Percentiles rank a stretch among this genome's conserved stretches.
These are phyloP conservation scores for Meriones psammophilus DNA, from an alignment of 2,797 vertebrate genomes.

Conservation along the genomic window DNA sequence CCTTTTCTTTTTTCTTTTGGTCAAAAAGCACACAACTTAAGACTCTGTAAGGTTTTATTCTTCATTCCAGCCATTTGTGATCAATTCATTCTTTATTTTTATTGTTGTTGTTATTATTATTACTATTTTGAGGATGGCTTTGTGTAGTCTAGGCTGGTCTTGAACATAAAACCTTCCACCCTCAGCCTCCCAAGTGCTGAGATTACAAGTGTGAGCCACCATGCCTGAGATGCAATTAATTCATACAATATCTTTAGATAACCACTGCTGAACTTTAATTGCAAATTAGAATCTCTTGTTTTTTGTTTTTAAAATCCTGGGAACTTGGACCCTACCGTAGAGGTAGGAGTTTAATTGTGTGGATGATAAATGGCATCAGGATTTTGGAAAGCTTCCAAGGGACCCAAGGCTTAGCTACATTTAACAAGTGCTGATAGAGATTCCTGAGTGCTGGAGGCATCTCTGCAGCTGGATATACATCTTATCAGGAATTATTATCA, in stretches of 20 bases:
- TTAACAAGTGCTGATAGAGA: not conserved
- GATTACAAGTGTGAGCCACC: not conserved
- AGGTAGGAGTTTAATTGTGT: not conserved
- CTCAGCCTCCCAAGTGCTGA: not conserved
- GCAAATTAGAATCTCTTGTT: not conserved
- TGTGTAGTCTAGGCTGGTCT: not conserved
- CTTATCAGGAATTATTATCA: not conserved
- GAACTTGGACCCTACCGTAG: not conserved
- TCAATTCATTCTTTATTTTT: not conserved
- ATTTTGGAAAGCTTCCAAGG: constrained; percentile 1
- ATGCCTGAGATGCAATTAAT: not conserved
- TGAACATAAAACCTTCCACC: not conserved
- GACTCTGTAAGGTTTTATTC: not conserved
- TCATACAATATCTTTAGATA: not conserved
- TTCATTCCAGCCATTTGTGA: not conserved
- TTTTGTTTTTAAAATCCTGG: not conserved
- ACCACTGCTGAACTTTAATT: not conserved
- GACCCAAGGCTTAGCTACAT: not conserved
- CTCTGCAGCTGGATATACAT: not conserved
- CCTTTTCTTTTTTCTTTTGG: not conserved
- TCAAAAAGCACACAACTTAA: constrained; percentile 8
- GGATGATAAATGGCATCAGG: not conserved
- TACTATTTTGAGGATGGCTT: not conserved
- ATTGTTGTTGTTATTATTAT: not conserved
- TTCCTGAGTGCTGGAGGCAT: not conserved